Percentiles rank a stretch among this genome's conserved stretches.
phyloP scores from a whole-genome alignment of 2,113 vertebrate genomes.

The Siniperca chuatsi region DNA sequence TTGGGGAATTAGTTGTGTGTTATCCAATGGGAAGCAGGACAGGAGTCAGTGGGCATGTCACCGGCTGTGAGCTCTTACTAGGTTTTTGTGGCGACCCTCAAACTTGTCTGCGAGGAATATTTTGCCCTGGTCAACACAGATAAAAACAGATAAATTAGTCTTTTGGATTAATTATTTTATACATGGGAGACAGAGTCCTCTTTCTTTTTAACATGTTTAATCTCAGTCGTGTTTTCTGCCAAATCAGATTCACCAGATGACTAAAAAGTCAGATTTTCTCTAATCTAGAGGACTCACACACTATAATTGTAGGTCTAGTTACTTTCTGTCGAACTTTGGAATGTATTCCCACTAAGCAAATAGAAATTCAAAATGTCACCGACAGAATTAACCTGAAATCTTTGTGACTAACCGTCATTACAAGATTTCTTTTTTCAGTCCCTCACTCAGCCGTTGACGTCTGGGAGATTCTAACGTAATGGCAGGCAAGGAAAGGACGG shows the following conservation, averaged over 20 bases:
- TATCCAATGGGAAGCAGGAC: conserved; percentile 36
- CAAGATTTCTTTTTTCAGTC: no score
- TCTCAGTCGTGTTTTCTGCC: neutral
- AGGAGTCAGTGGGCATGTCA: conserved; percentile 5
- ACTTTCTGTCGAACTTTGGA: neutral
- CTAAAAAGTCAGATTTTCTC: neutral
- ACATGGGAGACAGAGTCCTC: neutral
- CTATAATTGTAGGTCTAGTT: neutral
- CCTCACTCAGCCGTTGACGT: neutral
- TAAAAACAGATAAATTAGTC: neutral
- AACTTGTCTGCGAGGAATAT: conserved; percentile 22
- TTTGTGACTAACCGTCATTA: neutral
- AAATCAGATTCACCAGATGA: neutral
- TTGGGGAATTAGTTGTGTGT: conserved; percentile 7
- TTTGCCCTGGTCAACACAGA: fast-evolving
- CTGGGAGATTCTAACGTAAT: neutral
- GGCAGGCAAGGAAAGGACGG: neutral
- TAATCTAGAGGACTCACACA: neutral
- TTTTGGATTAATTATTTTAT: neutral
- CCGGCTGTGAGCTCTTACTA: neutral
- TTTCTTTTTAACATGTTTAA: neutral
- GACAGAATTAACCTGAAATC: neutral
- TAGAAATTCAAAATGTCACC: neutral
- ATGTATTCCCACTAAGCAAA: neutral
- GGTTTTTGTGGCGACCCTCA: fast-evolving